Evolutionary conservation across 2,888 invertebrate genomes (phyloP).

Genomic region (Keiferia lycopersicella): DNA sequence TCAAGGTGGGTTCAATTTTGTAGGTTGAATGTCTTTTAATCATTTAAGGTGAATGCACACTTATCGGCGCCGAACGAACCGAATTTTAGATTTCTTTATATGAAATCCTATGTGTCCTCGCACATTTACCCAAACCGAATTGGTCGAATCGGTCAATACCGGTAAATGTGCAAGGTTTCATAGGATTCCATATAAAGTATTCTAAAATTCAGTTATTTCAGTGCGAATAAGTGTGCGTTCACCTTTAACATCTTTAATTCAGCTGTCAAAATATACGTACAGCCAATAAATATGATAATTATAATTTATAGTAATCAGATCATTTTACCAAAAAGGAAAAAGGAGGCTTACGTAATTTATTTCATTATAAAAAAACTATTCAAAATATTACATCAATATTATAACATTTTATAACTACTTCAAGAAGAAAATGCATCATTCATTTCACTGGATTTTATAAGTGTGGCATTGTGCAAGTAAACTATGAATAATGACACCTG

Average conservation of each 20-base stretch:
- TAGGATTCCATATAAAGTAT: too few relatives aligned
- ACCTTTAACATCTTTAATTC: neutral
- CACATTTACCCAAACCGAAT: too few relatives aligned
- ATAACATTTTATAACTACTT: too few relatives aligned
- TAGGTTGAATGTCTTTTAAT: neutral
- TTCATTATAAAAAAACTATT: neutral
- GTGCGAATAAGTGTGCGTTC: too few relatives aligned
- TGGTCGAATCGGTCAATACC: too few relatives aligned
- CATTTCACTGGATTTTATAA: conserved; percentile 1
- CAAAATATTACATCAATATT: neutral
- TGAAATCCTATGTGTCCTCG: too few relatives aligned
- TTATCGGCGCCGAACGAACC: too few relatives aligned
- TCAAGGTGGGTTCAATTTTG: conserved; percentile 1
- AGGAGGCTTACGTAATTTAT: neutral
- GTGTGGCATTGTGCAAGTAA: neutral
- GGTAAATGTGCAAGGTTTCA: too few relatives aligned
- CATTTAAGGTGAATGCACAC: too few relatives aligned
- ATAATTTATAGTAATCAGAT: conserved; percentile 6
- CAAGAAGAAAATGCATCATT: neutral
- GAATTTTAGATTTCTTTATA: too few relatives aligned
- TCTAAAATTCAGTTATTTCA: too few relatives aligned
- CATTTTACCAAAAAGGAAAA: neutral
- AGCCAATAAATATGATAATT: neutral
- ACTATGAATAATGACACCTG: neutral
- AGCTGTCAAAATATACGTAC: neutral